Conservation (phyloP, 2,113 vertebrate genomes). For the Halcyon malimbica region DNA sequence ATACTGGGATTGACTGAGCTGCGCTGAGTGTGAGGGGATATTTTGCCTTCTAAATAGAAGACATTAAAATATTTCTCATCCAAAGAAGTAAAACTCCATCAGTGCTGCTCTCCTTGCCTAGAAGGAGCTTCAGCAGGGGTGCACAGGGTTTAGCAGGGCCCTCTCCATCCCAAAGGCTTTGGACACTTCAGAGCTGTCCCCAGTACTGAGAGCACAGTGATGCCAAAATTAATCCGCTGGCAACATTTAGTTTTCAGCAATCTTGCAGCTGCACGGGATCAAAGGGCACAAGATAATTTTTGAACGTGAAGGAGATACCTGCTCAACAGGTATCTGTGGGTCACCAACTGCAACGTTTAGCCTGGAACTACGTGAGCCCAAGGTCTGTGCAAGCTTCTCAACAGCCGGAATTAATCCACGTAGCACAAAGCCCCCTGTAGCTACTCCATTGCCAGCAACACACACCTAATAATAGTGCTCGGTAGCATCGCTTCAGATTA, state of each 20-base stretch:
- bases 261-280: neutral
- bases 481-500: neutral
- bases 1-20: neutral
- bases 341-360: neutral
- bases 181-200: neutral
- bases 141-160: neutral
- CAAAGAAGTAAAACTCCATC: neutral
- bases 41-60: neutral
- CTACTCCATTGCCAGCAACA: neutral
- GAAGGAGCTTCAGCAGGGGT: neutral
- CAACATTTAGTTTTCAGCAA: neutral
- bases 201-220: neutral
- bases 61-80: neutral
- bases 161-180: neutral
- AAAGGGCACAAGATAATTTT: neutral
- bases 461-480: slow-evolving; percentile 26
- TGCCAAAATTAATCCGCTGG: neutral
- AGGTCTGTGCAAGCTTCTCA: slow-evolving; percentile 1
- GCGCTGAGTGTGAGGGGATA: neutral
- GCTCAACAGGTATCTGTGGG: neutral
- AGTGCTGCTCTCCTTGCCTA: neutral
- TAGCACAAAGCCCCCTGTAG: neutral
- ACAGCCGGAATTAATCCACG: neutral
- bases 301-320: neutral
- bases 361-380: neutral